These are phyloP conservation scores for Haemorhous mexicanus DNA, from an alignment of 2,113 vertebrate species.

Conservation along the genomic window DNA sequence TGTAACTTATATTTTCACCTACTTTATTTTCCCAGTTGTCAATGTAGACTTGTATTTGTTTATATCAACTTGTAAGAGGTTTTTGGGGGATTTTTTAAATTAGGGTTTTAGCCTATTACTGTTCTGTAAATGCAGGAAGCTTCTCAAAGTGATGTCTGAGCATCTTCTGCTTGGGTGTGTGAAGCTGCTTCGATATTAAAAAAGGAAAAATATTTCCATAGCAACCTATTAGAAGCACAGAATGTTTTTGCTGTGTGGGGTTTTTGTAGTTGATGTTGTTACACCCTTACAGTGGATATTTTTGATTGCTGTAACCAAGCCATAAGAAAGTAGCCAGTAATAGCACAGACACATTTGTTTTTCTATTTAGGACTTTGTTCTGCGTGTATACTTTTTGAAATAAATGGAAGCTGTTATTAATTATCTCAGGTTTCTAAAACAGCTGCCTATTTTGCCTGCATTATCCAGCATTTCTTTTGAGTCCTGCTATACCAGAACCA, in stretches of 20 bases:
- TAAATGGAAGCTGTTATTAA: background rate
- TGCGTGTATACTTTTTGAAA: background rate
- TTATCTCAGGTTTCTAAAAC: background rate
- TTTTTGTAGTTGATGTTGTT: background rate
- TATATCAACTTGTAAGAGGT: background rate
- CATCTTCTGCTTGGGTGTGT: background rate
- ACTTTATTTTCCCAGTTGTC: background rate
- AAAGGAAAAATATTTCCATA: slow-evolving; percentile 35
- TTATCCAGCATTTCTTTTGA: background rate
- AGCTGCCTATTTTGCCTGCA: accelerated
- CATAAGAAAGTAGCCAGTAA: background rate
- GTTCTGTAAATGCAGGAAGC: background rate
- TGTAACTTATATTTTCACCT: background rate
- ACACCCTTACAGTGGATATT: background rate
- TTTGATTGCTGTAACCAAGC: background rate
- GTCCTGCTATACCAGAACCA: background rate
- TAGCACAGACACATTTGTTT: background rate
- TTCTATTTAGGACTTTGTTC: background rate
- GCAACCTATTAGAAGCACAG: slow-evolving; percentile 33
- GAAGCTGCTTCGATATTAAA: background rate
- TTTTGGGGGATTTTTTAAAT: background rate
- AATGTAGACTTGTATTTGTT: background rate
- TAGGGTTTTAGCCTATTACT: background rate
- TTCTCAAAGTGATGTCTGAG: background rate
- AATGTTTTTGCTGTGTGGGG: background rate